Evolutionary conservation across 1,140 invertebrate species (phyloP), one percentile per base, ranked within the genome.

Genomic region (Brachionus manjavacas): DNA sequence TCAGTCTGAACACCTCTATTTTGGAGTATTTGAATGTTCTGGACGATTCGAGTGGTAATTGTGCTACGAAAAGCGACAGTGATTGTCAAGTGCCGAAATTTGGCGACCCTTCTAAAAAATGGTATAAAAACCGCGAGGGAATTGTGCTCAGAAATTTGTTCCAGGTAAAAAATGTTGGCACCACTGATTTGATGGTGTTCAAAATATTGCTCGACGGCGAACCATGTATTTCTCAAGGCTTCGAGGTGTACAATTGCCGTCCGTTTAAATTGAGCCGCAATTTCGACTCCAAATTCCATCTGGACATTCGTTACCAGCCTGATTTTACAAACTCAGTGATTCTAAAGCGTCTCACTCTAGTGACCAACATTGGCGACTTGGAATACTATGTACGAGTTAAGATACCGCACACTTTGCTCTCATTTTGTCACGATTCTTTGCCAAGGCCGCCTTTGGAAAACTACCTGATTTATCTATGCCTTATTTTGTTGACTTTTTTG

Each of bases 381-480:
- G 52, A 81, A 28, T 81, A 81, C 31, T 4, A 12, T 39, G 35
- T 81, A 11, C 16, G 31, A 46, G 52, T 64, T 8, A 43, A 3
- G 4, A 68, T 81, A 46, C 79, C 79, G n/a, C 52, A 64, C 23
- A 14, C 43, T 25, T n/a, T 81, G 52, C 52, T 81, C 11, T 12
- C 23, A 12, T 39, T 28, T n/a, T 81, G 79, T 25, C 64, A 81
- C 60, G 79, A 81, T 25, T 60, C 79, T 39, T 64, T 68, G 39
- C 79, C 79, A 64, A 81, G 79, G 20, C 79, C 79, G 14, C 79
- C 79, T 16, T 46, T 81, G 20, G 79, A 81, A 81, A 81, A 11
- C 52, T 81, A 76, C 16, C 25, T 76, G 49, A 46, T 76, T 16
- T 76, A 76, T 76, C 23, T 76, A 8, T 76, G 72, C 25, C 46